phyloP scores from a whole-genome alignment of 2,113 vertebrate genomes.

The Cnemophilus loriae region DNA sequence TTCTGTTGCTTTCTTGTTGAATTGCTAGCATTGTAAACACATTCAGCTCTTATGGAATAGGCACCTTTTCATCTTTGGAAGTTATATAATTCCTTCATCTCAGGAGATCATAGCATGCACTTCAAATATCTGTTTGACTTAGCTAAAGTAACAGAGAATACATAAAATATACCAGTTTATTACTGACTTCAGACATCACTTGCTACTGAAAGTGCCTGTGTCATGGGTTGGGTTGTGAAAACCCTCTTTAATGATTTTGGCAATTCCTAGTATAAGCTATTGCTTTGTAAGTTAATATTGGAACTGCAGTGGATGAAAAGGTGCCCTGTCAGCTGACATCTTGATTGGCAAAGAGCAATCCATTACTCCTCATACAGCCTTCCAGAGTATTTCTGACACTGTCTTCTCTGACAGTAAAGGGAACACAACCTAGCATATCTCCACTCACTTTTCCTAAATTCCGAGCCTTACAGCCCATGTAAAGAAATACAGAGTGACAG shows the following conservation, averaged over 20 bases:
- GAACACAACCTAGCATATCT: background rate
- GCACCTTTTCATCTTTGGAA: background rate
- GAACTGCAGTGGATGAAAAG: background rate
- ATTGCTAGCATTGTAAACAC: background rate
- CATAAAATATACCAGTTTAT: background rate
- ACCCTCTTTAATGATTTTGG: background rate
- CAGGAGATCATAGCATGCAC: background rate
- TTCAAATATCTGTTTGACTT: background rate
- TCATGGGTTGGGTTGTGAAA: background rate
- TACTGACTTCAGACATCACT: background rate
- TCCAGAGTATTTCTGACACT: background rate
- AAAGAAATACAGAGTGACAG: background rate
- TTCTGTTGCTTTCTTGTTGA: background rate
- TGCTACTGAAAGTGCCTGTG: background rate
- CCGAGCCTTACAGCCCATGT: background rate
- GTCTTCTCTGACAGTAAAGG: background rate
- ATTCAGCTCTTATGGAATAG: background rate
- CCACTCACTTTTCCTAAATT: background rate
- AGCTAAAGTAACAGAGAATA: background rate
- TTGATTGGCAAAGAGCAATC: background rate
- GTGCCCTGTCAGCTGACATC: background rate
- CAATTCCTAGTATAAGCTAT: background rate
- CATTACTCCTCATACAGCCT: background rate
- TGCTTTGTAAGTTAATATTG: background rate
- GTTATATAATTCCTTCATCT: background rate